Base-by-base conservation (phyloP, 1,140 invertebrate genomes). In the Zaprionus inermis region DNA sequence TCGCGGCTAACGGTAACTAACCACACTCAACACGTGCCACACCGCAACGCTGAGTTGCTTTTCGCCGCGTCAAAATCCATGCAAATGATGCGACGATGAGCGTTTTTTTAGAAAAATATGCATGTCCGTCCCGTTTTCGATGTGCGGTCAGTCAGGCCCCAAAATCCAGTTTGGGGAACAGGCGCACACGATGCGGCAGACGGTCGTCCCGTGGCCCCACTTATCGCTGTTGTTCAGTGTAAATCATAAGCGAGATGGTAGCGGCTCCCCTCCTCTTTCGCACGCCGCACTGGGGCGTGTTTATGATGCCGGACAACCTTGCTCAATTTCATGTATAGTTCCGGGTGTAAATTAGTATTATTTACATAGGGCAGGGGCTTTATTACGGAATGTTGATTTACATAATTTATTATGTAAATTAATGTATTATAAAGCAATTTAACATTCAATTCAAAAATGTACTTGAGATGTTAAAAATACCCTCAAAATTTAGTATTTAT, bases 81-180 rank as follows among this genome's bases (percentile, higher is more conserved):
- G 41, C n/a, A 36, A 36, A 36, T 36, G 10, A 36, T 11, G 34
- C 38, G n/a, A 22, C 24, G 6, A 14, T 14, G 14, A 24, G 22
- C 10, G 18, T 22, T 20, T 20, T 18, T 46, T 14, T 11, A 16
- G 4, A 32, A n/a, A 55, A 44, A 30, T 66, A 60, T 58, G 52
- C 58, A 72, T 88, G 84, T 89, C 84, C 85, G 84, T 89, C 84
- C 84, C 74, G 84, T 77, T 75, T 70, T 64, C 74, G 72, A 81
- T 84, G 83, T 91, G 90, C 90, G 90, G 90, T 91, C 90, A 91
- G 90, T 91, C 90, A 81, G 86, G 82, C 86, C 90, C 89, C 90
- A 91, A 91, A 91, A 91, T 91, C 90, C 86, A 90, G 90, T 91
- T 90, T 88, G 68, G 76, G 57, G 79, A 91, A 88, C 90, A 91